phyloP scores from a whole-genome alignment of 1,140 invertebrate genomes.

The Aphelinus atriplicis region DNA sequence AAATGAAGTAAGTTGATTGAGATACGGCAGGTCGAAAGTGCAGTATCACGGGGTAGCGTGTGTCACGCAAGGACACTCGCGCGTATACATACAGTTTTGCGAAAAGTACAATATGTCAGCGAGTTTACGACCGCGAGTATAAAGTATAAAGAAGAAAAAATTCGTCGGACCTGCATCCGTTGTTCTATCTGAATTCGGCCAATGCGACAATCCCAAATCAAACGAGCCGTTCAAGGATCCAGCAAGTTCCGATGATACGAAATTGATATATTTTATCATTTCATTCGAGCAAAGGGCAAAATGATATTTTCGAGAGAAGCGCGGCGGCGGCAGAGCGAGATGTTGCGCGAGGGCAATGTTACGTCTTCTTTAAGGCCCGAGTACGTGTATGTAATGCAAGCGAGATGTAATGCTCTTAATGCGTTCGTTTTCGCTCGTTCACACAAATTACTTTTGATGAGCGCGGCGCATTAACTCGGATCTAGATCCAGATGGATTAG shows the following conservation, averaged over 20 bases:
- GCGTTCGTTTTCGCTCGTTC: neutral
- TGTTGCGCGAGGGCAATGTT: neutral
- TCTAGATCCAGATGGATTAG: slow-evolving; percentile 1
- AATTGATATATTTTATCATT: too few species aligned
- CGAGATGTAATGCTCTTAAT: too few species aligned
- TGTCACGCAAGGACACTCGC: neutral
- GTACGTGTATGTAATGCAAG: too few species aligned
- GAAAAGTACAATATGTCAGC: neutral
- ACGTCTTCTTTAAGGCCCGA: neutral
- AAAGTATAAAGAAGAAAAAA: too few species aligned
- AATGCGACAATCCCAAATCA: too few species aligned
- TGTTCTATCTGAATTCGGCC: too few species aligned
- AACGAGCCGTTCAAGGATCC: too few species aligned
- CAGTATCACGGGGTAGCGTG: neutral
- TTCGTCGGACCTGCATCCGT: too few species aligned
- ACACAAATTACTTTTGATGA: neutral
- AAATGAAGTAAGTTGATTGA: neutral
- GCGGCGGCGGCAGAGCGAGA: neutral
- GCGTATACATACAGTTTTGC: neutral
- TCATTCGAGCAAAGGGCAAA: too few species aligned
- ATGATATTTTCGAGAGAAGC: too few species aligned
- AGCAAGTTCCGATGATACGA: too few species aligned
- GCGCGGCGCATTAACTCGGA: neutral
- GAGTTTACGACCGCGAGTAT: neutral
- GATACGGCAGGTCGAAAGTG: neutral